phyloP scores from a whole-genome alignment of 2,797 vertebrate species.

The Pangasius macronema region DNA sequence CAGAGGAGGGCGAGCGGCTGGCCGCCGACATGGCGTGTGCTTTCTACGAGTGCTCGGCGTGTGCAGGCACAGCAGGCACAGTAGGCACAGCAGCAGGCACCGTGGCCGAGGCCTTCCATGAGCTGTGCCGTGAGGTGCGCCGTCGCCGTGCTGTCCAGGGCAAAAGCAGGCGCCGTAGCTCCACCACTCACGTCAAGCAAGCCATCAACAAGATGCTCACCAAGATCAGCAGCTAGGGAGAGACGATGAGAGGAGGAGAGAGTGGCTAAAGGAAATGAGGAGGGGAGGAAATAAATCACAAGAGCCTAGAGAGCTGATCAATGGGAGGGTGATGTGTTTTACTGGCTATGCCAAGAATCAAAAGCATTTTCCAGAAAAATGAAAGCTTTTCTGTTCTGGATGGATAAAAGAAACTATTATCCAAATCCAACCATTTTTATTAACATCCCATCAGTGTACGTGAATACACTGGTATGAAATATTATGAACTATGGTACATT shows the following conservation, averaged over 20 bases:
- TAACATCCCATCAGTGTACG: neutral
- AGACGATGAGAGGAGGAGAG: neutral
- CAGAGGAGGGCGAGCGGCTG: slow-evolving; percentile 93
- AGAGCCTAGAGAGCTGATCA: neutral
- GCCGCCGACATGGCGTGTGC: slow-evolving; percentile 93
- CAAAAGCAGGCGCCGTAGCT: slow-evolving; percentile 91
- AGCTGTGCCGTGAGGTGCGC: slow-evolving; percentile 91
- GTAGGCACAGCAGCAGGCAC: slow-evolving; percentile 74
- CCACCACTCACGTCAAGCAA: slow-evolving; percentile 97
- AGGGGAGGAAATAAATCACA: slow-evolving; percentile 13
- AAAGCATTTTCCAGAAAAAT: neutral
- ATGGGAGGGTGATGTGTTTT: neutral
- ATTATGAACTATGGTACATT: neutral
- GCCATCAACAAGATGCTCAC: slow-evolving; percentile 99
- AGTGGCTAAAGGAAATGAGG: neutral
- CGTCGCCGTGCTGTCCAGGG: slow-evolving; percentile 91
- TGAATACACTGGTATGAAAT: neutral
- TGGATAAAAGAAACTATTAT: neutral
- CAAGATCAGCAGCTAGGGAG: slow-evolving; percentile 93
- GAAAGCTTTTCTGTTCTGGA: neutral
- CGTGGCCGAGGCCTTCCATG: slow-evolving; percentile 90
- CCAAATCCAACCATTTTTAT: neutral
- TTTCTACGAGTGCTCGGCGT: slow-evolving; percentile 97
- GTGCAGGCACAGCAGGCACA: slow-evolving; percentile 77
- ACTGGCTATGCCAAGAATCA: slow-evolving; percentile 12